Evolutionary conservation across 2,113 vertebrate genomes (phyloP), one percentile per base, ranked within the genome.

Genomic region (Scomber japonicus): DNA sequence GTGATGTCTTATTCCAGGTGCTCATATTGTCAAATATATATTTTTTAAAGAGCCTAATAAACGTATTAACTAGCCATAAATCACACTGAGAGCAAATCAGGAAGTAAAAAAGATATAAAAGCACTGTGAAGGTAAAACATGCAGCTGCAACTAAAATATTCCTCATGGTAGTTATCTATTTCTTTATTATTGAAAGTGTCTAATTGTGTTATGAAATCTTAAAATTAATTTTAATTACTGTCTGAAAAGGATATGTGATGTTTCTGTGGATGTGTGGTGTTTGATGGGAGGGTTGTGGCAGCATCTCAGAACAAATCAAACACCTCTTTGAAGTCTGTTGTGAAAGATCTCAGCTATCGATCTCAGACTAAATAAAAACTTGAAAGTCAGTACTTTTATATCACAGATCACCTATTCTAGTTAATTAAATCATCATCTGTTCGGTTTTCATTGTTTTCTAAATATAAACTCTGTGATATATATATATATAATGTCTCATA

Each of bases 401-500:
- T 57, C 7, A 35, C n/a, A 56, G 15, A 72, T 67, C 49, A 53
- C 46, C 51, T 14, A 4, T 14, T 70, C 7, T 13, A n/a, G 19
- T 62, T 62, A 63, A 54, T 69, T 24, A 7, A 59, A 44, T 73
- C 2, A 40, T 40, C 35, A 40, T 45, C 0, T 50, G 21, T 50
- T 66, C 8, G 15, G 15, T 46, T 74, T 19, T 64, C 13, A 71
- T 24, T 19, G 16, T 60, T 78, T 65, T 69, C 68, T 72, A 85
- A 81, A 73, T 69, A 73, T 81, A 79, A 79, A 44, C 44, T 65
- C n/a, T 2, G 19, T 24, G 40, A 14, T 21, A 21, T 21, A 21
- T 21, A 21, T 59, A 64, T 21, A 46, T 11, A 45, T 66, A 14
- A 40, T 65, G 63, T 51, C 62, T 67, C 59, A 69, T 40, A 71